Percentiles rank a stretch among this genome's conserved stretches.
phyloP scores from a whole-genome alignment of 2,797 vertebrate genomes.

The Naso thynnoides region DNA sequence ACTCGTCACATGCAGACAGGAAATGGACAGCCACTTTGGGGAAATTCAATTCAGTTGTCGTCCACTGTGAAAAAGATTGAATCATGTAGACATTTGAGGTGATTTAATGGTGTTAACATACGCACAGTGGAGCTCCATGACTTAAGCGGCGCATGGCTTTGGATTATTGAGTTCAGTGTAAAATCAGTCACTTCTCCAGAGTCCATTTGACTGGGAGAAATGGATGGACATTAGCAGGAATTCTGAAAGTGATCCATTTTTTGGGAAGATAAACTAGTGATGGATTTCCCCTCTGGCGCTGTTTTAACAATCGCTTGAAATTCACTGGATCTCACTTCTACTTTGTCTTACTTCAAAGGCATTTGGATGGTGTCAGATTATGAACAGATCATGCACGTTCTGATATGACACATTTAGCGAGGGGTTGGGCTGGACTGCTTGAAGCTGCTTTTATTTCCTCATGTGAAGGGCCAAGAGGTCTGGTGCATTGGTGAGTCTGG shows the following conservation, averaged over 20 bases:
- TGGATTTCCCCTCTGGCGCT: constrained; percentile 60
- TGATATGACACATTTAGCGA: not conserved
- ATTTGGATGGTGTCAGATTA: constrained; percentile 30
- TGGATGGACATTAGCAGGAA: constrained; percentile 79
- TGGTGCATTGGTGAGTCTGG: not conserved
- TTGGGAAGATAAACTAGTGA: constrained; percentile 65
- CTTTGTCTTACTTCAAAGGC: constrained; percentile 45
- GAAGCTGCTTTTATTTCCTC: constrained; percentile 37
- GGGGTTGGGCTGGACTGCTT: not conserved
- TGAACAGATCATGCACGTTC: constrained; percentile 5
- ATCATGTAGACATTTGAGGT: constrained; percentile 85
- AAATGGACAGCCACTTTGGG: constrained; percentile 87
- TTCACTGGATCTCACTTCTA: constrained; percentile 31
- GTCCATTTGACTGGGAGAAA: constrained; percentile 82
- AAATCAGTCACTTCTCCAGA: constrained; percentile 84
- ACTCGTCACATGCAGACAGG: constrained; percentile 83
- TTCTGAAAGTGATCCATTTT: constrained; percentile 78
- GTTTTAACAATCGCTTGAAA: constrained; percentile 46
- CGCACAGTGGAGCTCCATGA: constrained; percentile 73
- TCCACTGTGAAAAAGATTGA: constrained; percentile 84
- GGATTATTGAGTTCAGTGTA: constrained; percentile 82
- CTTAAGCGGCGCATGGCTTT: constrained; percentile 69
- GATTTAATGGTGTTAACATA: constrained; percentile 87
- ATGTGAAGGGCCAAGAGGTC: constrained; percentile 19
- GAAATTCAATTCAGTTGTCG: constrained; percentile 85